Conservation (phyloP, 2,113 vertebrate genomes). For the Petrocephalus microphthalmus region DNA sequence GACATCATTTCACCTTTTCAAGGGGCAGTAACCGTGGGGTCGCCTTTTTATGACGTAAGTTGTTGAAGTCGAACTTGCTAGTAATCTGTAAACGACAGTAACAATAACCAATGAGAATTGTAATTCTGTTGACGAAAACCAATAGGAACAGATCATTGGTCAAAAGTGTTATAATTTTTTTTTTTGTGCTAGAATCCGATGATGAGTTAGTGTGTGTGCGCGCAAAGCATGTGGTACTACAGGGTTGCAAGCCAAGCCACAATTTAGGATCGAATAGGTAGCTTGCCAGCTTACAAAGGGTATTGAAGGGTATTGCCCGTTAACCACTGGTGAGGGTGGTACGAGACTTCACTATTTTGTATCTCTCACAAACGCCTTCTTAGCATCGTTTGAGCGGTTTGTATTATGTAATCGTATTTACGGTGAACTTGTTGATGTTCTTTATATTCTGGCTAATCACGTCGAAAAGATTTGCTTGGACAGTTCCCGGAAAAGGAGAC, state of each 20-base stretch:
- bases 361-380: neutral
- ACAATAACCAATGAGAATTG: neutral
- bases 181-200: neutral
- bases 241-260: neutral
- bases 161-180: no score
- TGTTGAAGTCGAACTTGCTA: neutral
- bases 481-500: neutral
- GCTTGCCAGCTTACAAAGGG: neutral
- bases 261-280: neutral
- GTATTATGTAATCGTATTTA: neutral
- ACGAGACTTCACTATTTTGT: neutral
- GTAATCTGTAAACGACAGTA: neutral
- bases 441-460: neutral
- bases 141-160: neutral
- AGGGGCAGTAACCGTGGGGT: neutral
- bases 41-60: neutral
- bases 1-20: slow-evolving; percentile 22
- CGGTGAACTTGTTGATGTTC: neutral
- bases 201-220: neutral
- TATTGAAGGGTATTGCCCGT: neutral
- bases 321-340: neutral
- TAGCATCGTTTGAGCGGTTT: neutral
- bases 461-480: neutral
- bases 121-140: neutral
- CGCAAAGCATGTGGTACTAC: neutral